Evolutionary conservation across 1,140 invertebrate genomes (phyloP).

Genomic region (Spodoptera litura): DNA sequence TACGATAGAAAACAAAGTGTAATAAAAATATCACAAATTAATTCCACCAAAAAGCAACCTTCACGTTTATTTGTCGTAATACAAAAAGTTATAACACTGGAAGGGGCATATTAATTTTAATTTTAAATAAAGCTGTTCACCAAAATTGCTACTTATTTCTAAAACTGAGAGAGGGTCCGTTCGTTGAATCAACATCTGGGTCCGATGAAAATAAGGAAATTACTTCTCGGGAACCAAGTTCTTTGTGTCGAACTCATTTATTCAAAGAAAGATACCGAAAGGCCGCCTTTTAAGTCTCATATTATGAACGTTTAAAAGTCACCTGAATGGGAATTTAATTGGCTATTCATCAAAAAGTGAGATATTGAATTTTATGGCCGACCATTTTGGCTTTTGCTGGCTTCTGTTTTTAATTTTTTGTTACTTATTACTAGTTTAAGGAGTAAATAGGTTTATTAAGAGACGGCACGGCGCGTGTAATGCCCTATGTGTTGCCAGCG

Average conservation of each 20-base stretch:
- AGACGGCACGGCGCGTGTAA: too few relatives aligned
- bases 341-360: constrained; percentile 1
- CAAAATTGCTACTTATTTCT: constrained; percentile 16
- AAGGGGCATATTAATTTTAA: background rate
- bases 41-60: too few relatives aligned
- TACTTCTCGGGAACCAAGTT: constrained; percentile 1
- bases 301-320: constrained; percentile 2
- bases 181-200: constrained; percentile 16
- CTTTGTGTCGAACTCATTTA: constrained; percentile 11
- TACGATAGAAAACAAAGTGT: too few relatives aligned
- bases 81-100: background rate
- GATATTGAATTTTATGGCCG: background rate
- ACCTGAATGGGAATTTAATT: background rate
- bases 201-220: constrained; percentile 5
- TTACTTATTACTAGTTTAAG: too few relatives aligned
- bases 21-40: too few relatives aligned
- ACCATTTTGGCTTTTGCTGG: too few relatives aligned
- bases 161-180: background rate
- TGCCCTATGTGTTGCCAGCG: too few relatives aligned
- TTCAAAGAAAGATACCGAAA: background rate
- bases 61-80: background rate
- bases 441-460: too few relatives aligned
- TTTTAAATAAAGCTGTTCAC: background rate
- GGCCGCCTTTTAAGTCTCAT: background rate
- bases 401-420: too few relatives aligned